Percentiles rank a stretch among this genome's conserved stretches.
phyloP scores from a whole-genome alignment of 2,888 invertebrate genomes.

The Encarsia formosa region DNA sequence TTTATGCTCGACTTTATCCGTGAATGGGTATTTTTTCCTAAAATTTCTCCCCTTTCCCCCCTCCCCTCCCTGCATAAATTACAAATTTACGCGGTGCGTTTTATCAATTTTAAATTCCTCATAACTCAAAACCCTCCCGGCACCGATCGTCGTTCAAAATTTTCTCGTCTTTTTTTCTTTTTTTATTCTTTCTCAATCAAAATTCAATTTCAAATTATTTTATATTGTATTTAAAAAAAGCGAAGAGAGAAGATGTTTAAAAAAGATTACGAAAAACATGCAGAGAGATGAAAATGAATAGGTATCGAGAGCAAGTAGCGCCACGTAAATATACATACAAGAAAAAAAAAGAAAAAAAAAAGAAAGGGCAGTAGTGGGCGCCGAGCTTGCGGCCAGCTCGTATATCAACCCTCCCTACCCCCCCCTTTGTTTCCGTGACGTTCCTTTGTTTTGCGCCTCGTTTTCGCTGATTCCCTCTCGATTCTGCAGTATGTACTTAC shows the following conservation, averaged over 20 bases:
- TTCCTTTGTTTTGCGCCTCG: conserved; percentile 38
- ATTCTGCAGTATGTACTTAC: conserved; percentile 24
- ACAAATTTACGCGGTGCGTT: background rate
- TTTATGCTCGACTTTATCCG: no score
- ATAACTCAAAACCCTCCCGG: no score
- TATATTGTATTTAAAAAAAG: no score
- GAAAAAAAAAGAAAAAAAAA: conserved; percentile 5
- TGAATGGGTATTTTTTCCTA: no score
- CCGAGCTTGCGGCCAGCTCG: conserved; percentile 30
- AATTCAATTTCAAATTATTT: background rate
- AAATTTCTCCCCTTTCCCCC: background rate
- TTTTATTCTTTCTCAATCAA: background rate
- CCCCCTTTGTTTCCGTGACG: conserved; percentile 38
- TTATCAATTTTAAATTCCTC: no score
- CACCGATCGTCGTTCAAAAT: no score
- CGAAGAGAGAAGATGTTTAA: no score
- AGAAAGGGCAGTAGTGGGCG: conserved; percentile 17
- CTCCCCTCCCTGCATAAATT: background rate
- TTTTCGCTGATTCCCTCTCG: conserved; percentile 35
- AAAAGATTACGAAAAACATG: no score
- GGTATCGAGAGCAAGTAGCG: no score
- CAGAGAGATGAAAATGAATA: background rate
- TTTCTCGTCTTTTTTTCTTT: background rate
- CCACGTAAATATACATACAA: no score
- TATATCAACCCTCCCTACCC: conserved; percentile 36